phyloP scores from a whole-genome alignment of 1,140 invertebrate species.

The Parasteatoda tepidariorum region DNA sequence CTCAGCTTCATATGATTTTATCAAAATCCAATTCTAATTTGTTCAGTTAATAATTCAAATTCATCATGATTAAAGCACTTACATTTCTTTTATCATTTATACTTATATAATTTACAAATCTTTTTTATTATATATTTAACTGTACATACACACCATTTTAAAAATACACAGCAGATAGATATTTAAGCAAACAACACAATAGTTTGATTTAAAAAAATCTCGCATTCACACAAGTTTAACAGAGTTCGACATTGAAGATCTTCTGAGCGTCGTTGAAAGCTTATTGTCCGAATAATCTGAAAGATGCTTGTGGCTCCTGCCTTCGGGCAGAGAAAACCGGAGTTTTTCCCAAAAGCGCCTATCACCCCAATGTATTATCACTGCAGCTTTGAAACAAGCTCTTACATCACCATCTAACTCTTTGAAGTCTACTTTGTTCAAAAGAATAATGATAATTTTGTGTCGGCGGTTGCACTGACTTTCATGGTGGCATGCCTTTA shows the following conservation, averaged over 20 bases:
- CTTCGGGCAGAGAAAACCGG: slow-evolving; percentile 88
- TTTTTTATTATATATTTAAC: neutral
- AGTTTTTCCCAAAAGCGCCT: slow-evolving; percentile 95
- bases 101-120: neutral
- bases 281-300: slow-evolving; percentile 33
- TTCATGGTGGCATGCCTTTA: slow-evolving; percentile 92
- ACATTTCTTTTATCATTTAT: neutral
- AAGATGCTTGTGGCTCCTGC: slow-evolving; percentile 19
- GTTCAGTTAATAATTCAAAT: too few relatives aligned
- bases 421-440: slow-evolving; percentile 61
- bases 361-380: slow-evolving; percentile 73
- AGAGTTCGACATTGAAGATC: slow-evolving; percentile 54
- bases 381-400: slow-evolving; percentile 59
- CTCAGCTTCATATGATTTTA: too few relatives aligned
- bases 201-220: neutral
- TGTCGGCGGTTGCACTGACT: slow-evolving; percentile 79
- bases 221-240: slow-evolving; percentile 55
- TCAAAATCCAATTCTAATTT: too few relatives aligned
- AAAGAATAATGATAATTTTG: slow-evolving; percentile 82
- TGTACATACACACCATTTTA: neutral
- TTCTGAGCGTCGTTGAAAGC: slow-evolving; percentile 31
- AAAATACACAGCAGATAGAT: neutral
- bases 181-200: neutral
- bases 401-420: slow-evolving; percentile 61
- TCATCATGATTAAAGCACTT: neutral